Percentiles rank a stretch among this genome's conserved stretches.
phyloP scores from a whole-genome alignment of 2,797 vertebrate genomes.

The Euphonia xanthogaster region DNA sequence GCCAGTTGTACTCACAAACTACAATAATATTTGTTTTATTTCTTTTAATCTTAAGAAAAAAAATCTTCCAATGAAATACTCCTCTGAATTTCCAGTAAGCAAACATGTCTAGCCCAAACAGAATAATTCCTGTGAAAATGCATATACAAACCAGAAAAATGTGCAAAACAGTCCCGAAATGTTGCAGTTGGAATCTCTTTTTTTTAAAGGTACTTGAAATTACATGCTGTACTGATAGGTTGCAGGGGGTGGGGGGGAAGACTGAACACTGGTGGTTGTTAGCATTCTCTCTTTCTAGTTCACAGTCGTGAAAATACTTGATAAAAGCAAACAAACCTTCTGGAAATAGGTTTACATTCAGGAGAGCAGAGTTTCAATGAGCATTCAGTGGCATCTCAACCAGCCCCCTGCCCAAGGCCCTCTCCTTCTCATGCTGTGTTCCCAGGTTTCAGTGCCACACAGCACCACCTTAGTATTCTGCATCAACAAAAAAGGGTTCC shows the following conservation, averaged over 20 bases:
- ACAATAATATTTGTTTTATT: neutral
- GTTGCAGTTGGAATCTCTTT: neutral
- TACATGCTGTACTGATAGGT: neutral
- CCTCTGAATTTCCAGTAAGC: neutral
- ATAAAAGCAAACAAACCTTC: neutral
- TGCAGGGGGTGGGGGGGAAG: rapidly evolving
- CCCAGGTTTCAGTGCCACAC: neutral
- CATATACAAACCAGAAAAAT: neutral
- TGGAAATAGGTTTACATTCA: neutral
- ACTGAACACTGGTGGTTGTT: neutral
- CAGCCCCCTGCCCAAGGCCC: rapidly evolving
- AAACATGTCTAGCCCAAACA: neutral
- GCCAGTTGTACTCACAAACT: neutral
- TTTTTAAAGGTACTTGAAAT: neutral
- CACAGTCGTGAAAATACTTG: neutral
- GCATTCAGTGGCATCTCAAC: rapidly evolving
- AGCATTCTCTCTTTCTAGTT: neutral
- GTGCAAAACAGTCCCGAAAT: neutral
- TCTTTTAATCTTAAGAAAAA: neutral
- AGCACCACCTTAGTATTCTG: neutral
- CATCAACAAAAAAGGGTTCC: neutral
- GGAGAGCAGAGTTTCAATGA: neutral
- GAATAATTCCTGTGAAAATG: neutral
- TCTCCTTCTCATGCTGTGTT: neutral
- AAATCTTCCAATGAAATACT: neutral